These are phyloP conservation scores for Sciurus niger DNA, from an alignment of 2,113 vertebrate species.

Conservation along the genomic window DNA sequence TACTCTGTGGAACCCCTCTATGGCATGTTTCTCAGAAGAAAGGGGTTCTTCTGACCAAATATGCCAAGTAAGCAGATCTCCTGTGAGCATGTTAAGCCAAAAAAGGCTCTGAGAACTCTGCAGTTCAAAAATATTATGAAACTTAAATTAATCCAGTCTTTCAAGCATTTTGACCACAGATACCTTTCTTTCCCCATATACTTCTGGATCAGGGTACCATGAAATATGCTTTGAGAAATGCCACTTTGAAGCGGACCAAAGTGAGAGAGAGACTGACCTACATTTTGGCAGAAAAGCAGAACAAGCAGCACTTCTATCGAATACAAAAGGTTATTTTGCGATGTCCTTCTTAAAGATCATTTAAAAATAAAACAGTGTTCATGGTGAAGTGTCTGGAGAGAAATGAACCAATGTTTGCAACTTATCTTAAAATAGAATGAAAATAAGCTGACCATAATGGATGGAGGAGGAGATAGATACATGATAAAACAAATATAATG, in stretches of 20 bases:
- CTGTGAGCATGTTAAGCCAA: neutral
- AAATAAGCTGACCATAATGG: neutral
- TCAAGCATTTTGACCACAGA: neutral
- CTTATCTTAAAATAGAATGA: neutral
- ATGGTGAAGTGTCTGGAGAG: neutral
- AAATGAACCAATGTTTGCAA: neutral
- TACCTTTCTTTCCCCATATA: neutral
- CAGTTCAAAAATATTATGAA: neutral
- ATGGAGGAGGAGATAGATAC: neutral
- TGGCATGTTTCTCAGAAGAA: neutral
- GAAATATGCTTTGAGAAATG: slow-evolving; percentile 1
- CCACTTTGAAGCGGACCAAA: neutral
- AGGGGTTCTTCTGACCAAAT: neutral
- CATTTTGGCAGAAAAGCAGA: neutral
- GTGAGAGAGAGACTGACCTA: neutral
- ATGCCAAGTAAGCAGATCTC: neutral
- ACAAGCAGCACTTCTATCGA: neutral
- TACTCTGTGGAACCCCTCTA: neutral
- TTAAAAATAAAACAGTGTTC: neutral
- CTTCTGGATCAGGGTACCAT: neutral
- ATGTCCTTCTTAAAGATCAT: slow-evolving; percentile 2
- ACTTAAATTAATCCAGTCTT: neutral
- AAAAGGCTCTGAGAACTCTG: neutral
- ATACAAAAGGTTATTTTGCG: slow-evolving; percentile 10
- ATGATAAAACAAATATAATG: neutral